phyloP scores from a whole-genome alignment of 2,113 vertebrate genomes.

The Prunella himalayana region DNA sequence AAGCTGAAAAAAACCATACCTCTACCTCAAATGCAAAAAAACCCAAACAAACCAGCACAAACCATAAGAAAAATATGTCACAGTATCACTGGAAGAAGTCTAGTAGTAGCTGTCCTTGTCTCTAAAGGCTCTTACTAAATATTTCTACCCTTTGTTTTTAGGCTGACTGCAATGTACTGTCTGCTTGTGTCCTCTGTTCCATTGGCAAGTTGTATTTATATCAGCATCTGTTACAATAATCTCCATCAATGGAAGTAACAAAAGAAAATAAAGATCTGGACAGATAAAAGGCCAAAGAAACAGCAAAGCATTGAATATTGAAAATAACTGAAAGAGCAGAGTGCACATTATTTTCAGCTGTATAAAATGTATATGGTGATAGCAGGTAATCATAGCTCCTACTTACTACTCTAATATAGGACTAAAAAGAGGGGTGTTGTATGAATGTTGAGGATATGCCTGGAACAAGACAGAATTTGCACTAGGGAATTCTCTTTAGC shows the following conservation, averaged over 20 bases:
- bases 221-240: background rate
- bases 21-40: background rate
- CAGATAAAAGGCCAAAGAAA: background rate
- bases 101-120: background rate
- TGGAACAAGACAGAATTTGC: background rate
- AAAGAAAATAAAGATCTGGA: background rate
- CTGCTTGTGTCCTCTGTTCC: background rate
- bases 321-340: background rate
- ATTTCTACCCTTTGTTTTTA: background rate
- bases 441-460: background rate
- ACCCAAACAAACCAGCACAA: background rate
- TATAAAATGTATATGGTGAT: background rate
- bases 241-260: background rate
- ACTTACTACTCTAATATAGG: background rate
- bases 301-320: background rate
- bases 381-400: background rate
- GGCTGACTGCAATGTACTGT: background rate
- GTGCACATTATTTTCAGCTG: background rate
- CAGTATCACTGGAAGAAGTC: background rate
- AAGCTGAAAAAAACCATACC: background rate
- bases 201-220: background rate
- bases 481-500: background rate
- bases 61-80: background rate
- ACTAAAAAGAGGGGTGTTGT: rapidly evolving
- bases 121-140: background rate